Evolutionary conservation across 37 sponge, comb jelly and placozoan species (phyloP), one percentile per base, ranked within the genome.

Genomic region (Halichondria panicea): DNA sequence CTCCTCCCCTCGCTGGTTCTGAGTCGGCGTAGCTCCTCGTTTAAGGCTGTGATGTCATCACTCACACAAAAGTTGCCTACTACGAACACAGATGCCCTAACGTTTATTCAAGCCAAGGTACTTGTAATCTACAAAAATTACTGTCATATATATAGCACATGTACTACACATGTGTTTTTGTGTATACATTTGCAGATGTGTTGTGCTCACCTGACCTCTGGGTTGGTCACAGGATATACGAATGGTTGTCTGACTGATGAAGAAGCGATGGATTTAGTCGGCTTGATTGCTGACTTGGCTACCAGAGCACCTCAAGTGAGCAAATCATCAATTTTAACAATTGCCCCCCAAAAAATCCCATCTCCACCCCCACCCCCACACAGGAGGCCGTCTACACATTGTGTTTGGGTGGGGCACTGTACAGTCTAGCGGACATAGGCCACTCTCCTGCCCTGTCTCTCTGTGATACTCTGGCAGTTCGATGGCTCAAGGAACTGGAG

Each of bases 401-500:
- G 44, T 69, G 79, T 59, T 60, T 79, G 68, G 69, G 55, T 31
- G 31, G 57, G 19, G 30, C 44, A 0, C 46, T 79, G 4, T 50
- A 33, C 28, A 44, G 70, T 1, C 60, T 79, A 30, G 40, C 60
- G 41, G 54, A 43, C 27, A 21, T 5, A 31, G 70, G 79, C 0
- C 70, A 58, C 37, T 24, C n/a, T 8, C 33, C 18, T 40, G 79
- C 60, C 21, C 18, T 22, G 40, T 30, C 69, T 35, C 57, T 69
- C 5, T 43, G 60, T 22, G 79, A 79, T 12, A 59, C 68, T 24
- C 52, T 79, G 4, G 79, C 79, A 55, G 67, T 48, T n/a, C 68
- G 69, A 46, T 79, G 79, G 79, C 58, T 79, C 22, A 57, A 79
- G 43, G 69, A 79, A 59, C 30, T 66, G 53, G 70, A 46, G 12